phyloP scores from a whole-genome alignment of 2,888 invertebrate genomes.

The Tiliacea citrago region DNA sequence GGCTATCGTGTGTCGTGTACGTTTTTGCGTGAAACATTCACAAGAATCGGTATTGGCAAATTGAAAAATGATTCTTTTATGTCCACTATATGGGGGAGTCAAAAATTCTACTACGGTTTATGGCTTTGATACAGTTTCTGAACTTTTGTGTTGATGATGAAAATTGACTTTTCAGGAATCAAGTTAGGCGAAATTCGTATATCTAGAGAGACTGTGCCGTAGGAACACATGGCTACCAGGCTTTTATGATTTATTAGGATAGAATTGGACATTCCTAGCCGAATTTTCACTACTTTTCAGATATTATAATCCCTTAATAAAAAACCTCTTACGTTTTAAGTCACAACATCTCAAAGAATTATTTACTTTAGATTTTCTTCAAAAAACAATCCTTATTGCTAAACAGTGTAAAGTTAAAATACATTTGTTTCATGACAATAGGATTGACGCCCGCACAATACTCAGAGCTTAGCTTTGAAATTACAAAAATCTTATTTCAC shows the following conservation, averaged over 20 bases:
- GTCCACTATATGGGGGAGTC: slow-evolving; percentile 54
- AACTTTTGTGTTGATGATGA: slow-evolving; percentile 24
- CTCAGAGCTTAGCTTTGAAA: slow-evolving; percentile 61
- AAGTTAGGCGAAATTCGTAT: not conserved
- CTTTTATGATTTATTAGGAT: not conserved
- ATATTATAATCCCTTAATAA: not conserved
- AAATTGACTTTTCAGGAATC: slow-evolving; percentile 17
- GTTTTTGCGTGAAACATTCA: slow-evolving; percentile 76
- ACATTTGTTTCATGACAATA: slow-evolving; percentile 46
- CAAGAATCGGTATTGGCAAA: slow-evolving; percentile 75
- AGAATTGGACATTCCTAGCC: not conserved
- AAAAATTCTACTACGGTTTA: slow-evolving; percentile 44
- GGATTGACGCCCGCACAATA: slow-evolving; percentile 56
- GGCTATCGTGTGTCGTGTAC: slow-evolving; percentile 81
- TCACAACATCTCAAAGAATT: not conserved
- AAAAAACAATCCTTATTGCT: slow-evolving; percentile 9
- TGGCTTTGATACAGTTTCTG: slow-evolving; percentile 46
- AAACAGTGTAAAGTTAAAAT: slow-evolving; percentile 23
- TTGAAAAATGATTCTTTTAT: slow-evolving; percentile 69
- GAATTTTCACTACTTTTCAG: not conserved
- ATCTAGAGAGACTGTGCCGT: slow-evolving; percentile 2
- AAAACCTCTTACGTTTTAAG: not conserved
- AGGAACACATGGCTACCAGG: not conserved
- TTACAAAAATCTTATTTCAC: slow-evolving; percentile 65
- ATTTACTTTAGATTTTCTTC: not conserved